phyloP scores from a whole-genome alignment of 2,113 vertebrate species.

The Accipiter virgatus region DNA sequence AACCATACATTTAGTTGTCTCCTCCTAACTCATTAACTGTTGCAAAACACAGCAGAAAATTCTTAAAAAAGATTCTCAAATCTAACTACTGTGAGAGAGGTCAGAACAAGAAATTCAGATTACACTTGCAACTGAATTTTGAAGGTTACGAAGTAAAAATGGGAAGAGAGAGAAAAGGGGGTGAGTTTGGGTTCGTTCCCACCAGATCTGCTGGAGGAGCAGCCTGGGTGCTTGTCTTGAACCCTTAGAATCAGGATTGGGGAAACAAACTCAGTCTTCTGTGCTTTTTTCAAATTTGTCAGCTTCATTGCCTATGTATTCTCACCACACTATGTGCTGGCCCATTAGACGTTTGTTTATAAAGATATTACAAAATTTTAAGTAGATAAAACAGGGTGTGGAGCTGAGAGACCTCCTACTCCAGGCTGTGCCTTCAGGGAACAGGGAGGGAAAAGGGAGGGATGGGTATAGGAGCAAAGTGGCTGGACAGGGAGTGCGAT shows the following conservation, averaged over 20 bases:
- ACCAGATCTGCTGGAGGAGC: not conserved
- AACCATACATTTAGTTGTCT: not conserved
- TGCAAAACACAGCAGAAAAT: not conserved
- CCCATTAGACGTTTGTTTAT: not conserved
- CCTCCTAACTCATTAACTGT: not conserved
- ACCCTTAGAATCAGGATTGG: not conserved
- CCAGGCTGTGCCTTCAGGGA: not conserved
- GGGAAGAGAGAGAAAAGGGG: not conserved
- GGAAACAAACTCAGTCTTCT: not conserved
- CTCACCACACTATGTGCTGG: not conserved
- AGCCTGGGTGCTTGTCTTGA: not conserved
- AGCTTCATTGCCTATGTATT: not conserved
- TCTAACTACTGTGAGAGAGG: not conserved
- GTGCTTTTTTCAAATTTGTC: not conserved
- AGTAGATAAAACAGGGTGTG: not conserved
- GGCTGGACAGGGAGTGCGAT: fast-evolving
- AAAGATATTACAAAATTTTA: not conserved
- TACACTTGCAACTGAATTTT: not conserved
- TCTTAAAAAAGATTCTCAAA: not conserved
- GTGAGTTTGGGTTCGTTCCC: fast-evolving
- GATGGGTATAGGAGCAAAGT: not conserved
- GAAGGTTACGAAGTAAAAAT: not conserved
- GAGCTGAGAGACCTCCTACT: not conserved
- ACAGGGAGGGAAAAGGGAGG: not conserved
- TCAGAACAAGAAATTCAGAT: not conserved